Percentiles rank a stretch among this genome's conserved stretches.
phyloP scores from a whole-genome alignment of 2,113 vertebrate genomes.

The Bungarus multicinctus region DNA sequence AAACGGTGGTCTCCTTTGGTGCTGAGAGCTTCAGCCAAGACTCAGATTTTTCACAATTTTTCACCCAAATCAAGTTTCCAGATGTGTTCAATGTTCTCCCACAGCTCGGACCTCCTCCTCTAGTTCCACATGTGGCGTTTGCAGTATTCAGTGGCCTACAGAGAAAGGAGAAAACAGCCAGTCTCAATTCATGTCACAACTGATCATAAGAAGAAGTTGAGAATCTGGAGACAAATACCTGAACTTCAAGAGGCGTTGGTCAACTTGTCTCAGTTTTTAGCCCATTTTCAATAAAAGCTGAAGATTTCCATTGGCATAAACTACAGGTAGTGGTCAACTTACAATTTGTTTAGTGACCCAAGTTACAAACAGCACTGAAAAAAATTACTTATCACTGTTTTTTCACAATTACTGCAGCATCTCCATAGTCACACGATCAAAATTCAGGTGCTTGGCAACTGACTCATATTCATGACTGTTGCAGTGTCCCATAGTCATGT shows the following conservation, averaged over 20 bases:
- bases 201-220: fast-evolving
- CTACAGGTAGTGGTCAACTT: background rate
- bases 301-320: background rate
- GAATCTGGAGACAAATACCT: fast-evolving
- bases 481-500: background rate
- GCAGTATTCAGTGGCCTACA: conserved; percentile 87
- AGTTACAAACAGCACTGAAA: background rate
- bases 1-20: background rate
- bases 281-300: background rate
- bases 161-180: conserved; percentile 16
- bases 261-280: background rate
- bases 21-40: background rate
- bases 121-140: conserved; percentile 86
- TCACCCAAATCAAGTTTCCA: background rate
- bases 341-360: background rate
- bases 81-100: background rate
- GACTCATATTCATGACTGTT: background rate
- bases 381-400: background rate
- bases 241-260: background rate
- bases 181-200: background rate
- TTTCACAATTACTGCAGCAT: background rate
- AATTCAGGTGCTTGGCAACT: background rate
- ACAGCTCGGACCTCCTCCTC: background rate
- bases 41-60: background rate
- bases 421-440: background rate